phyloP scores from a whole-genome alignment of 2,888 invertebrate species.

The Campoletis raptor region DNA sequence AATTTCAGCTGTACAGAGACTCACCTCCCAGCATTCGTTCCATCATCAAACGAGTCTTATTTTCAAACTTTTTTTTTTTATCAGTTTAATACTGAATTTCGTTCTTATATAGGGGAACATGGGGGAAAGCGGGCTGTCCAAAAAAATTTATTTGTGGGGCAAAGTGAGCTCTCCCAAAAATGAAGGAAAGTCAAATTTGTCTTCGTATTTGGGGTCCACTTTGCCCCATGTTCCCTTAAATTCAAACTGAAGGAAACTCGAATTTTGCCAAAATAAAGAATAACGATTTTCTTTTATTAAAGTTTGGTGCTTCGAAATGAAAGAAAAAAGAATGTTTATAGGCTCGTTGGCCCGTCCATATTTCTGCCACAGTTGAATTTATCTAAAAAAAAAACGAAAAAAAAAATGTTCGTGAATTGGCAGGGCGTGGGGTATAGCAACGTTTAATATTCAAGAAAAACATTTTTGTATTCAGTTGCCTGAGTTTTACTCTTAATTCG shows the following conservation, averaged over 20 bases:
- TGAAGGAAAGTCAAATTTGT: too few species aligned
- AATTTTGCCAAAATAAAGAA: not conserved
- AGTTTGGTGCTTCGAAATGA: not conserved
- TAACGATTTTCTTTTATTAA: not conserved
- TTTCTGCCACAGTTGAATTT: too few species aligned
- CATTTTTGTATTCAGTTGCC: not conserved
- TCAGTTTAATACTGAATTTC: not conserved
- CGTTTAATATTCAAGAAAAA: not conserved
- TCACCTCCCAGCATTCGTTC: not conserved
- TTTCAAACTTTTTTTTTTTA: not conserved
- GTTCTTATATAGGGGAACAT: not conserved
- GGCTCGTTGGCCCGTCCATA: too few species aligned
- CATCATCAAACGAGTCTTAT: not conserved
- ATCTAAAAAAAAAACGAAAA: too few species aligned
- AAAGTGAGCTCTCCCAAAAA: too few species aligned
- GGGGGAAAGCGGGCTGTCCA: too few species aligned
- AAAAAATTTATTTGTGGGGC: too few species aligned
- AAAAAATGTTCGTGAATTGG: not conserved
- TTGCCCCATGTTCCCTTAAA: too few species aligned
- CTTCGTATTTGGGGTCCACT: too few species aligned
- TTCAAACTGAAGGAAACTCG: not conserved
- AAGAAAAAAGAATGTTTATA: not conserved
- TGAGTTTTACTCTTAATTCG: too few species aligned
- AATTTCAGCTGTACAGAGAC: not conserved
- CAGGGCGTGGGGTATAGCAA: not conserved